Evolutionary conservation across 2,888 invertebrate species (phyloP), one percentile per base, ranked within the genome.

Genomic region (Unio pictorum): DNA sequence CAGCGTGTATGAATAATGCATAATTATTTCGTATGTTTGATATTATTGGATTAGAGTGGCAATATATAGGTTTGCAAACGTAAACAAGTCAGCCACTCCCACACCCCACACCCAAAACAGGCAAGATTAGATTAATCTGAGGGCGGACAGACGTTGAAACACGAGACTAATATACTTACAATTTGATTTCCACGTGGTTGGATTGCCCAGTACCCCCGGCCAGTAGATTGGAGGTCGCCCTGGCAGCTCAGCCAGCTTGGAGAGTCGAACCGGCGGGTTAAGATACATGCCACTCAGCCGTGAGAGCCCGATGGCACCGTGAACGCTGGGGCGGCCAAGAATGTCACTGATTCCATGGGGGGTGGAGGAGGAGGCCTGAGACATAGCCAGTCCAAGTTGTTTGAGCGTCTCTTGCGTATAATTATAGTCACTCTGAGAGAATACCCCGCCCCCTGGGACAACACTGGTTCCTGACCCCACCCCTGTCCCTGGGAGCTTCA

Each of bases 271-370:
- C 73, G 94, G 94, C 76, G 86, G 85, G 72, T 86, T 86, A 72
- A 90, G 86, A 80, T 90, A 90, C 87, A 89, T 87, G 72, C 95
- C 92, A 74, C 83, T 85, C 8, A 86, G 68, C 61, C 85, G 73
- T 23, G 84, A 81, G 26, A 86, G 76, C 45, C 85, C 84, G 15
- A 87, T 72, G 30, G 82, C 74, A 61, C 60, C 66, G 30, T 72
- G 74, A 26, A 74, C 72, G 59, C 78, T 69, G 7, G 97, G 96
- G 91, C 97, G 93, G 80, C 95, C 95, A 79, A 98, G 91, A 89
- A 98, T 98, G 90, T 97, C 96, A 91, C 97, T 96, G 87, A 98
- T 98, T 71, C 97, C 97, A 91, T 98, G 98, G 55, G 98, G 97
- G 89, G 97, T 97, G 28, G 84, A 80, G 61, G 76, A 71, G 1